Conservation (phyloP, 2,113 vertebrate genomes). For the Brachypteracias leptosomus region DNA sequence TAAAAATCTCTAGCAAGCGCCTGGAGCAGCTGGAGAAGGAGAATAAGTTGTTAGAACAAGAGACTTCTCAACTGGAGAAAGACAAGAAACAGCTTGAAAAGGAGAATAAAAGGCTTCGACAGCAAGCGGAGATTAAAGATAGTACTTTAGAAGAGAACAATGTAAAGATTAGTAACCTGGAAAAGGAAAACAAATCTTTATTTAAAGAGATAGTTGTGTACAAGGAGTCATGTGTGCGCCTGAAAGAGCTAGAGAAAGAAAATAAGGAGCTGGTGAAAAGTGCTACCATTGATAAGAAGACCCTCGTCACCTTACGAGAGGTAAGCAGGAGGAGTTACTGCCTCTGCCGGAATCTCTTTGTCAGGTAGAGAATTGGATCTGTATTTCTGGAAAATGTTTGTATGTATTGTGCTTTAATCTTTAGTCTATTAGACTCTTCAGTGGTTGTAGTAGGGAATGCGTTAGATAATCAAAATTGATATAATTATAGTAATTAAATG, state of each 20-base stretch:
- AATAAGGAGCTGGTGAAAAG: constrained; percentile 95
- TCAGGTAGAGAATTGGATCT: background rate
- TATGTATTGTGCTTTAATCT: background rate
- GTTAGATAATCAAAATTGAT: background rate
- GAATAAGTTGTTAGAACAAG: constrained; percentile 90
- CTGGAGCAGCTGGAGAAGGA: constrained; percentile 95
- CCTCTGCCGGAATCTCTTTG: background rate
- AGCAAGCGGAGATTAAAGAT: constrained; percentile 96
- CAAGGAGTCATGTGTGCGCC: constrained; percentile 87
- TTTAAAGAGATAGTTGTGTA: constrained; percentile 89
- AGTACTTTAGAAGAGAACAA: constrained; percentile 91
- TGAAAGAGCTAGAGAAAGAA: constrained; percentile 93
- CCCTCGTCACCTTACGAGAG: constrained; percentile 89
- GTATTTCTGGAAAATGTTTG: background rate
- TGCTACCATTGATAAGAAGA: constrained; percentile 94
- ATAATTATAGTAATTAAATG: background rate
- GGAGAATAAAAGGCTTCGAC: constrained; percentile 93
- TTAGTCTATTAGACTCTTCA: background rate
- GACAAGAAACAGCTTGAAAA: constrained; percentile 98
- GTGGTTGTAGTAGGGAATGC: background rate
- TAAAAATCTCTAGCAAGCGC: constrained; percentile 96
- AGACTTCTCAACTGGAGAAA: constrained; percentile 92
- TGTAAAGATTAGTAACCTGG: constrained; percentile 84
- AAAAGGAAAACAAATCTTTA: constrained; percentile 93
- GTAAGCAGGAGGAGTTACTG: constrained; percentile 62